These are phyloP conservation scores for Pogonus chalceus DNA, from an alignment of 1,140 invertebrate species.

Conservation along the genomic window DNA sequence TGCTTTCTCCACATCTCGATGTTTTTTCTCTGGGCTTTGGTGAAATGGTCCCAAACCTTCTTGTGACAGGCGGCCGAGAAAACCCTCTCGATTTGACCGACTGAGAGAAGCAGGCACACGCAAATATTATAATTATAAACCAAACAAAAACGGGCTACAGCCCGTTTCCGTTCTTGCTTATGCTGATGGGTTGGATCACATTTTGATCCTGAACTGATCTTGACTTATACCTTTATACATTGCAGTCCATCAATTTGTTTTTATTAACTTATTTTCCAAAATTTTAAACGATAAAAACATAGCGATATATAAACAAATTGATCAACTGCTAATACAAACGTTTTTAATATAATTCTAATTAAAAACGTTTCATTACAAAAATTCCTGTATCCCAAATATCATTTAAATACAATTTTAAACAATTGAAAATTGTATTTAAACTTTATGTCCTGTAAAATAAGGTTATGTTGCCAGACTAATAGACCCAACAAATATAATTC, in stretches of 20 bases:
- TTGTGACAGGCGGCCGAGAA: conserved; percentile 89
- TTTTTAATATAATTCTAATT: too few relatives aligned
- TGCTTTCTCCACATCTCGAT: conserved; percentile 97
- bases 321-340: too few relatives aligned
- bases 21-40: conserved; percentile 95
- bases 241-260: background rate
- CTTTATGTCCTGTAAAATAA: too few relatives aligned
- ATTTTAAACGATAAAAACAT: too few relatives aligned
- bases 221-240: background rate
- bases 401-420: too few relatives aligned
- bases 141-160: conserved; percentile 1
- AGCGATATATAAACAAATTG: too few relatives aligned
- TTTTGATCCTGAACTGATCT: background rate
- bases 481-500: too few relatives aligned
- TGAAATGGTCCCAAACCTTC: conserved; percentile 99
- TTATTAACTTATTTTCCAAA: too few relatives aligned
- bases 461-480: too few relatives aligned
- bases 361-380: too few relatives aligned
- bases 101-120: conserved; percentile 50
- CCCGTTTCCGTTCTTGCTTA: background rate
- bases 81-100: conserved; percentile 95
- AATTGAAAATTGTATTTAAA: too few relatives aligned
- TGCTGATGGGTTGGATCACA: background rate
- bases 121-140: conserved; percentile 29
- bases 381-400: too few relatives aligned